These are phyloP conservation scores for Mactra quadrangularis DNA, from an alignment of 1,140 invertebrate species.

Conservation along the genomic window DNA sequence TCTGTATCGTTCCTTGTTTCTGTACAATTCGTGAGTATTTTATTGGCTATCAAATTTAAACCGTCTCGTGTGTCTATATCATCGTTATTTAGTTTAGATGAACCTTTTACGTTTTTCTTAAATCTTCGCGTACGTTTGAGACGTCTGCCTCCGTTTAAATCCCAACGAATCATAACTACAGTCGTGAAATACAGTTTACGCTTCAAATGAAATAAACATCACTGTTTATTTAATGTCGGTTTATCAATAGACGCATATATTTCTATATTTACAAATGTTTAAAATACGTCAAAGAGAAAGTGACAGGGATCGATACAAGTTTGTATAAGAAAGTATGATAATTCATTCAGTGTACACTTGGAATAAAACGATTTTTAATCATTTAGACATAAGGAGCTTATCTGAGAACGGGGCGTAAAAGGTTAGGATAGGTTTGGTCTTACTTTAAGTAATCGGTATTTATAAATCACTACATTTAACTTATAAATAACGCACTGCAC, in stretches of 20 bases:
- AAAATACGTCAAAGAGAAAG: conserved; percentile 21
- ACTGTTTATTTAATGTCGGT: conserved; percentile 45
- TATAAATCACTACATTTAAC: too few relatives aligned
- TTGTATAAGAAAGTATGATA: conserved; percentile 10
- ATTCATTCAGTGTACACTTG: conserved; percentile 12
- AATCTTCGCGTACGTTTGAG: too few relatives aligned
- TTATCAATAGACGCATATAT: conserved; percentile 22
- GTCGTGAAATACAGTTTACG: too few relatives aligned
- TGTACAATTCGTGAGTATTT: too few relatives aligned
- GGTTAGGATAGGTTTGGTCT: conserved; percentile 2
- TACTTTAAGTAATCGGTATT: not conserved
- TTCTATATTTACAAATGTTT: conserved; percentile 23
- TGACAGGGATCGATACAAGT: conserved; percentile 25
- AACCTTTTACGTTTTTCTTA: too few relatives aligned
- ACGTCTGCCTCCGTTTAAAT: too few relatives aligned
- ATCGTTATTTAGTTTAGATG: too few relatives aligned
- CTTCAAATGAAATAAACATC: not conserved
- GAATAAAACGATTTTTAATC: conserved; percentile 19
- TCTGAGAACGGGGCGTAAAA: not conserved
- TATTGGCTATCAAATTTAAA: too few relatives aligned
- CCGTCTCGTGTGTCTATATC: too few relatives aligned
- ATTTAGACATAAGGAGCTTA: conserved; percentile 11
- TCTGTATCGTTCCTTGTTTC: too few relatives aligned
- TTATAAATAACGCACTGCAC: too few relatives aligned
- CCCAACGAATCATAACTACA: too few relatives aligned